These are phyloP conservation scores for Gerris buenoi DNA, from an alignment of 1,140 invertebrate genomes.

Conservation along the genomic window DNA sequence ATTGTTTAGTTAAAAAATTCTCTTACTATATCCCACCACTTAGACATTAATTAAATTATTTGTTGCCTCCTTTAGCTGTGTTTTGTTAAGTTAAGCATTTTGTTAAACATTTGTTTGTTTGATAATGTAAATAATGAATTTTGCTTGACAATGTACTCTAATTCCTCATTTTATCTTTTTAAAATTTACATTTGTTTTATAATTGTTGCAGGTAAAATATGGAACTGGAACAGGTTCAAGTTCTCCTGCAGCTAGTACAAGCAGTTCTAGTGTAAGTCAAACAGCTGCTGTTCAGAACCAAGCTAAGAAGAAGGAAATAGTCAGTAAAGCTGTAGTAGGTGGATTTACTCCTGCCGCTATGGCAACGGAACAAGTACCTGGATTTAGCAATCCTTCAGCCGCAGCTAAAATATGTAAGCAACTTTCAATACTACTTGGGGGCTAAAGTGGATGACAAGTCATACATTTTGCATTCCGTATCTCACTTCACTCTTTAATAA, in stretches of 20 bases:
- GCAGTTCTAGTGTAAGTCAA: not conserved
- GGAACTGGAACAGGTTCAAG: constrained; percentile 8
- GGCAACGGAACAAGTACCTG: constrained; percentile 12
- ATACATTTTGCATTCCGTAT: not conserved
- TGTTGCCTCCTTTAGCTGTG: too few species aligned
- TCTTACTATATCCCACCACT: too few species aligned
- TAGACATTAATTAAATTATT: too few species aligned
- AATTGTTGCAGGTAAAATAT: constrained; percentile 17
- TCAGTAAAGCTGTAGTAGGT: constrained; percentile 20
- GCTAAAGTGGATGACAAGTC: not conserved
- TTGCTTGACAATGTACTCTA: too few species aligned
- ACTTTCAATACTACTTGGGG: not conserved
- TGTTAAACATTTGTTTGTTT: too few species aligned
- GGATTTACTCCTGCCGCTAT: constrained; percentile 12
- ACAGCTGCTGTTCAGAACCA: not conserved
- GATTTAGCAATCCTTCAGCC: not conserved
- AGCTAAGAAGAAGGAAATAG: constrained; percentile 14
- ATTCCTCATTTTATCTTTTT: too few species aligned
- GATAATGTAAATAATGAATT: too few species aligned
- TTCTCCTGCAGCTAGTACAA: not conserved
- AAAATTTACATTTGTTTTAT: constrained; percentile 2
- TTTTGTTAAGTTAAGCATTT: too few species aligned
- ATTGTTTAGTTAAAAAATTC: too few species aligned
- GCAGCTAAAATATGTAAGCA: constrained; percentile 12
- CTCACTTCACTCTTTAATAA: constrained; percentile 3